Base-by-base conservation (phyloP, 37 sponge, comb jelly and placozoan species). In the Cliona cf. orientalis region DNA sequence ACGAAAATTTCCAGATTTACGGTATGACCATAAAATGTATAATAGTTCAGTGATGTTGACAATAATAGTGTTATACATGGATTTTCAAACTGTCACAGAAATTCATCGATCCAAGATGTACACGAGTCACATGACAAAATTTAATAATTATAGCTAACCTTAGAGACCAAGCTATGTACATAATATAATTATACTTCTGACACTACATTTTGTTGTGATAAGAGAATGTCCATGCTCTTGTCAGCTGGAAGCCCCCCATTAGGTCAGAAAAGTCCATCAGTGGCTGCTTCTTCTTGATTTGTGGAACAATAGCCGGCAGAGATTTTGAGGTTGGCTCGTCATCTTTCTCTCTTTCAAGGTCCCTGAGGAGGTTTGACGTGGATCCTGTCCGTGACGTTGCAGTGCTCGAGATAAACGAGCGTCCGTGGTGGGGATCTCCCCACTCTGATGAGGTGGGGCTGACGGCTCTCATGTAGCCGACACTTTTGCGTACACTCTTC, bases 221-320 rank as follows among this genome's bases (percentile, higher is more conserved):
- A 9, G 93, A 84, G 42, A 85, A 92, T 36, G 89, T 88, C 66
- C 85, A 92, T 37, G 93, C 81, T 72, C 89, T 40, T 29, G 89
- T 92, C 5, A 92, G 36, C 31, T 79, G 40, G 26, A 80, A 73
- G 11, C 85, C 81, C 23, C 34, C 28, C 21, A 65, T 69, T 11
- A 85, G 28, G 72, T 60, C 71, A 6, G 61, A 60, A 19, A 58
- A 46, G n/a, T 64, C 72, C 3, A 72, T 31, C 29, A 45, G 40
- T 2, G 75, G 75, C 37, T 67, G 34, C 74, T 69, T 77, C 0
- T 44, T 42, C 0, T 12, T 14, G 35, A 74, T 78, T 2, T 58
- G 69, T 35, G 70, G 73, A 23, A 81, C 63, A 56, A 60, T 75
- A 2, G 76, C 66, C 29, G 59, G 74, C 49, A 63, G 67, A 60